Evolutionary conservation across 2,797 vertebrate genomes (phyloP).

Genomic region (Epinephelus coioides): DNA sequence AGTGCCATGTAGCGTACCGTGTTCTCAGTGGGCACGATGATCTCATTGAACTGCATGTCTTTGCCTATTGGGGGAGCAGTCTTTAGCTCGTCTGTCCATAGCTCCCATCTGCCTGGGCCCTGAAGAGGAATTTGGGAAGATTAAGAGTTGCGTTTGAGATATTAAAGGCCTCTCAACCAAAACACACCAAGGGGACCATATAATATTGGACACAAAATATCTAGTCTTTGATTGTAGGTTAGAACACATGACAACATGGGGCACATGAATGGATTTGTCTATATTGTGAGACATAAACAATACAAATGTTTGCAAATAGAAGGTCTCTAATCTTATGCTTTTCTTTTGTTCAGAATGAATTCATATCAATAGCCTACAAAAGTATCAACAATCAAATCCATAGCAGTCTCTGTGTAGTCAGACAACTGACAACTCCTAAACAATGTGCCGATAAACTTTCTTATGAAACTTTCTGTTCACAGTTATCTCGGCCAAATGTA

Average conservation of each 20-base stretch:
- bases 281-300: background rate
- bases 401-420: background rate
- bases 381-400: background rate
- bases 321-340: background rate
- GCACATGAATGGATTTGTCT: background rate
- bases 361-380: background rate
- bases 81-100: conserved; percentile 89
- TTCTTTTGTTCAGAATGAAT: conserved; percentile 1
- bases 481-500: background rate
- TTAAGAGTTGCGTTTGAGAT: background rate
- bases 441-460: background rate
- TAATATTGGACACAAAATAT: background rate
- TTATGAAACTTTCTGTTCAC: background rate
- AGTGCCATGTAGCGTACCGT: conserved; percentile 90
- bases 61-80: conserved; percentile 83
- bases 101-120: conserved; percentile 92
- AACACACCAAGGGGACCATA: background rate
- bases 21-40: conserved; percentile 94
- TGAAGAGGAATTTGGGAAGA: conserved; percentile 52
- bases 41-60: conserved; percentile 91
- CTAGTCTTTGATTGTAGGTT: background rate
- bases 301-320: background rate
- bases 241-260: background rate
- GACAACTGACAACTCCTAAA: background rate
- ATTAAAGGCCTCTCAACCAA: background rate